A percentile compares a stretch with the other conserved stretches of the same genome.
Conservation (phyloP, 2,797 vertebrate genomes). For the Hydrolagus colliei region DNA sequence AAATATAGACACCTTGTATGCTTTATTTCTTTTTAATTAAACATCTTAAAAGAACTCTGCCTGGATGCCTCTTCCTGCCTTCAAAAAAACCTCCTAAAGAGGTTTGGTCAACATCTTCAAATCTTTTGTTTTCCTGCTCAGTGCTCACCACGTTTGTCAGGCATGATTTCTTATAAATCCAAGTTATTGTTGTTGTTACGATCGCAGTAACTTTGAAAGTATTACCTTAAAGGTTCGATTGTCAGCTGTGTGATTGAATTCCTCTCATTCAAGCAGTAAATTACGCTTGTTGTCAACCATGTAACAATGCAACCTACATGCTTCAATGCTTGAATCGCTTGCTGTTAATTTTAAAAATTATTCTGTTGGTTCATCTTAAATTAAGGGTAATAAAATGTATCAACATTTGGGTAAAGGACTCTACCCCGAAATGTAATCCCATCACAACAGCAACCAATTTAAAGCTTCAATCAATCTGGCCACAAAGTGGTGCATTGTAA, state of each 20-base stretch:
- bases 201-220: neutral
- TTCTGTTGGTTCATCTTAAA: neutral
- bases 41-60: too few relatives aligned
- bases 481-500: neutral
- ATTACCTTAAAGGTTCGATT: neutral
- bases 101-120: too few relatives aligned
- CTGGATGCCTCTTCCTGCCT: too few relatives aligned
- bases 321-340: neutral
- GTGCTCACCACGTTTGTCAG: too few relatives aligned
- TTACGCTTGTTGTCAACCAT: neutral
- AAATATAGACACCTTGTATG: too few relatives aligned
- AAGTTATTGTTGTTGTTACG: too few relatives aligned
- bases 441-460: neutral
- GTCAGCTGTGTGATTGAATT: neutral
- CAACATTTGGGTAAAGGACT: neutral
- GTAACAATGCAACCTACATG: neutral
- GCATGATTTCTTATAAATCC: too few relatives aligned
- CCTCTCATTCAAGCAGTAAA: neutral
- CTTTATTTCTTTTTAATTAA: neutral
- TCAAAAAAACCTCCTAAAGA: too few relatives aligned
- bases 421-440: neutral
- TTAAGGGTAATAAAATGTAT: neutral
- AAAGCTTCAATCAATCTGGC: neutral
- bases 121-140: too few relatives aligned
- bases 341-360: neutral